phyloP scores from a whole-genome alignment of 2,113 vertebrate genomes.

The Orcinus orca region DNA sequence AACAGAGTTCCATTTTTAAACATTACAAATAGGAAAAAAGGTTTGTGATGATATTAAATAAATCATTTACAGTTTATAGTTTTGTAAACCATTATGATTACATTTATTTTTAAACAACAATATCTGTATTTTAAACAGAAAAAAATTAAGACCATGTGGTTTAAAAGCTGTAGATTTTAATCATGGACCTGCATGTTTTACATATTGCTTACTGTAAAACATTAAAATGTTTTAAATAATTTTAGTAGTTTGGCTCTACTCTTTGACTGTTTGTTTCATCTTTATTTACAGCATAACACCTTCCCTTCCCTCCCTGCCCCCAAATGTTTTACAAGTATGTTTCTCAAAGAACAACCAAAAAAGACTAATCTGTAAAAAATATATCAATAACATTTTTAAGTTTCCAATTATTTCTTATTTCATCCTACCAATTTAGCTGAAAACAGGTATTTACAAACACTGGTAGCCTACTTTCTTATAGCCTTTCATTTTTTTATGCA shows the following conservation, averaged over 20 bases:
- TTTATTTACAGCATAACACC: constrained; percentile 7
- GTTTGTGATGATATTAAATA: not conserved
- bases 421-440: constrained; percentile 84
- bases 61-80: not conserved
- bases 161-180: constrained; percentile 38
- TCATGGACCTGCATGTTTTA: not conserved
- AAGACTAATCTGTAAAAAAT: constrained; percentile 70
- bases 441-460: constrained; percentile 88
- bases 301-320: not conserved
- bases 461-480: constrained; percentile 83
- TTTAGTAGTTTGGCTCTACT: not conserved
- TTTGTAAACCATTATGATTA: not conserved
- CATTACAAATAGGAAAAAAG: constrained; percentile 11
- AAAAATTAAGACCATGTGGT: not conserved
- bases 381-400: constrained; percentile 80
- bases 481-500: constrained; percentile 85
- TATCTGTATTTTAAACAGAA: constrained; percentile 6
- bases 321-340: constrained; percentile 58
- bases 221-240: constrained; percentile 49
- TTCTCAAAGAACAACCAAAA: constrained; percentile 61
- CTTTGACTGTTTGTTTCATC: constrained; percentile 11
- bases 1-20: constrained; percentile 35
- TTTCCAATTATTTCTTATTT: constrained; percentile 84
- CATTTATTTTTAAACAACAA: constrained; percentile 34
- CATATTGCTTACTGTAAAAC: not conserved